These are phyloP conservation scores for Drosophila nannoptera DNA, from an alignment of 1,140 invertebrate genomes.

Conservation along the genomic window DNA sequence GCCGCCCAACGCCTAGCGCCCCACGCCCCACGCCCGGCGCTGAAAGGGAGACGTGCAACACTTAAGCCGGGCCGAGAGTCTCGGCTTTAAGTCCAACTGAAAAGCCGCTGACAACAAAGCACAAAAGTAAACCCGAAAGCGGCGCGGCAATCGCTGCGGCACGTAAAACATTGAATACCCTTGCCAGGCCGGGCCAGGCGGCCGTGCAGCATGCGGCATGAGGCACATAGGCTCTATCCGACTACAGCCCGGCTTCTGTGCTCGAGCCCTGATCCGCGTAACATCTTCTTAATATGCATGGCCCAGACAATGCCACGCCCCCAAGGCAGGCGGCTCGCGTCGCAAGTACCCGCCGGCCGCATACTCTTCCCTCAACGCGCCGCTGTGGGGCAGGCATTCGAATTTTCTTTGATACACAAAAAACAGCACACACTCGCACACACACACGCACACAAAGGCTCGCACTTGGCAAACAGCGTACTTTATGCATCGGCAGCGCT, in stretches of 20 bases:
- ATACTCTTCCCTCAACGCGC: neutral
- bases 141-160: neutral
- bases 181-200: neutral
- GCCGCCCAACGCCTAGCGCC: too few species aligned
- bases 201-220: too few species aligned
- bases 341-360: neutral
- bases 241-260: too few species aligned
- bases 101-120: neutral
- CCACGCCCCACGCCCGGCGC: neutral
- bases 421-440: neutral
- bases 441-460: neutral
- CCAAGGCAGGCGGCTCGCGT: neutral
- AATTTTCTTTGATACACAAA: conserved; percentile 2
- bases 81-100: neutral
- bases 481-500: conserved; percentile 1
- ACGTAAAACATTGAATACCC: neutral
- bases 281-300: too few species aligned
- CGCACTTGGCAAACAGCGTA: neutral
- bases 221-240: too few species aligned
- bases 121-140: neutral
- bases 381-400: neutral
- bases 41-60: neutral
- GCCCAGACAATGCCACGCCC: neutral
- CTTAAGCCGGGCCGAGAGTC: neutral
- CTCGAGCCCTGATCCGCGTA: too few species aligned